Evolutionary conservation across 2,797 vertebrate species (phyloP), one percentile per base, ranked within the genome.

Genomic region (Synaphobranchus kaupii): DNA sequence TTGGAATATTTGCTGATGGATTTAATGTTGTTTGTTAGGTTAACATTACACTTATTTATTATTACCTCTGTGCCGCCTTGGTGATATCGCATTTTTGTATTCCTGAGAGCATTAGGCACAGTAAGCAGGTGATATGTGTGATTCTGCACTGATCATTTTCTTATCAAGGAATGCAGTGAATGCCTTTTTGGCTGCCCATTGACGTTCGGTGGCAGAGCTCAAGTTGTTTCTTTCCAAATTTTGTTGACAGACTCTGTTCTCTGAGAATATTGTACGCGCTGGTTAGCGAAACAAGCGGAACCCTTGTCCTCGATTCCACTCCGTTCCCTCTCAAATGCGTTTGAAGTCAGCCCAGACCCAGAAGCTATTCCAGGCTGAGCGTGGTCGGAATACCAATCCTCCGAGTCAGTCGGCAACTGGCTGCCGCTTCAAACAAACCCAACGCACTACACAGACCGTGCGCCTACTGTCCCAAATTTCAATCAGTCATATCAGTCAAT

Each of bases 351-450:
- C 87, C 90, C 31, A 86, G 91, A 89, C 90, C 86, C 87, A 89
- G 80, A 85, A 91, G 89, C 89, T 92, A 88, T 91, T 93, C 47
- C 31, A 90, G 87, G 87, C 86, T 71, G 89, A 90, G 92, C 90
- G 90, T 50, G 91, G 90, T 91, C 50, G 81, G 94, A 94, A 95
- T 95, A 92, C 92, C 91, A 94, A 95, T 93, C 86, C 84, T 78
- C 17, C 44, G 50, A 84, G 15, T 48, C 85, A 89, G 87, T 91
- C 89, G 76, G 86, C 87, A 87, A 87, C 91, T 94, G 90, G 87
- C 89, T 90, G 91, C 92, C 91, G 90, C 86, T 90, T 93, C 54
- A 91, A 90, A 91, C 93, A 92, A 88, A n/a, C 88, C 88, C 87
- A 90, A 84, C 89, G 89, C 92, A 92, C 90, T 89, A 85, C 89